A percentile compares a stretch with the other conserved stretches of the same genome.
phyloP scores from a whole-genome alignment of 2,888 invertebrate species.

The Augiades crinisus region DNA sequence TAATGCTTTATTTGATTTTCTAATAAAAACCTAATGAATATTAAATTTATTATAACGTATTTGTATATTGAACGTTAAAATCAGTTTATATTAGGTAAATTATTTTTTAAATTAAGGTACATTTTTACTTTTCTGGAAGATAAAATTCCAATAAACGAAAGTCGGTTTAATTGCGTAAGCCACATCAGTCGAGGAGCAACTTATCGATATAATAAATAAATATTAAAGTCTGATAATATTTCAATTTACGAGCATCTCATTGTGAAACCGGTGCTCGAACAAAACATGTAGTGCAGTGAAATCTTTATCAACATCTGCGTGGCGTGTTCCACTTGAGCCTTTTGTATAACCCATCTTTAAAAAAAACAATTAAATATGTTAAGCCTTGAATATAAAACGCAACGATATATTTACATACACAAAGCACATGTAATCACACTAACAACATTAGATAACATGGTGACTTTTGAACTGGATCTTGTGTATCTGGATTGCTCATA shows the following conservation, averaged over 20 bases:
- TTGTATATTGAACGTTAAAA: neutral
- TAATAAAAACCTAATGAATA: too few species aligned
- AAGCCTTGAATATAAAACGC: conserved; percentile 12
- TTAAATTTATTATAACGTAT: too few species aligned
- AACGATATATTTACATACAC: conserved; percentile 9
- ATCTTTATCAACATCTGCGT: conserved; percentile 27
- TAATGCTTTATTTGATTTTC: too few species aligned
- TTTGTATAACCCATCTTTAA: too few species aligned
- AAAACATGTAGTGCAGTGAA: conserved; percentile 32
- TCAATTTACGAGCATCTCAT: conserved; percentile 30
- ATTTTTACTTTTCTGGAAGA: too few species aligned
- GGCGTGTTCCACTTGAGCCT: conserved; percentile 2
- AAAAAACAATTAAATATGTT: too few species aligned
- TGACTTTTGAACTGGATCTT: conserved; percentile 8
- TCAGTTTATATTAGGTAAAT: neutral
- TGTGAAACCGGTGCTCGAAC: conserved; percentile 32
- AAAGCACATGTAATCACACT: conserved; percentile 8
- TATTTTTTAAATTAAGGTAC: too few species aligned
- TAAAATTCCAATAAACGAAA: conserved; percentile 3
- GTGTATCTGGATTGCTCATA: neutral
- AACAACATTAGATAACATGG: conserved; percentile 5
- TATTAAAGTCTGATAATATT: conserved; percentile 26
- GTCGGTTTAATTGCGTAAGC: conserved; percentile 14
- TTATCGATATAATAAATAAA: conserved; percentile 27
- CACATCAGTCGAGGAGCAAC: conserved; percentile 9